Conservation (phyloP, 2,113 vertebrate genomes). For the Pollimyrus isidori region DNA sequence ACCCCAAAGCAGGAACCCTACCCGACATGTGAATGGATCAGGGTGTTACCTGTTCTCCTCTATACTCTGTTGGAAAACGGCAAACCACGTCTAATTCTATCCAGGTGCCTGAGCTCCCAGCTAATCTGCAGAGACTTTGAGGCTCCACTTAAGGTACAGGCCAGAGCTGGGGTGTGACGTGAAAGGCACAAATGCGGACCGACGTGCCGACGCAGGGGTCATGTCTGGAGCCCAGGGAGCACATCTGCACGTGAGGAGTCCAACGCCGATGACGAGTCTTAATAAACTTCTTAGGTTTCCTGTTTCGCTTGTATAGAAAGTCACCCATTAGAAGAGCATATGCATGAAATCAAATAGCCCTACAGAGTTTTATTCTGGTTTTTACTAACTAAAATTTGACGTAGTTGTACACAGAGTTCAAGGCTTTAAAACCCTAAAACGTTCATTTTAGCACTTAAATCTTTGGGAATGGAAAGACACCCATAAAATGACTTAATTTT, state of each 20-base stretch:
- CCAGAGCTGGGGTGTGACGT: constrained; percentile 2
- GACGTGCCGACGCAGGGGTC: constrained; percentile 15
- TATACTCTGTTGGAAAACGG: not conserved
- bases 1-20: not conserved
- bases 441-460: not conserved
- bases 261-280: not conserved
- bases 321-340: not conserved
- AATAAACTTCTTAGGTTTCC: not conserved
- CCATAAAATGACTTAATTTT: not conserved
- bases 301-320: not conserved
- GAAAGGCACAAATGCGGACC: not conserved
- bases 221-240: not conserved
- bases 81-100: constrained; percentile 6
- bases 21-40: not conserved
- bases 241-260: not conserved
- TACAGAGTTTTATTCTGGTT: constrained; percentile 5
- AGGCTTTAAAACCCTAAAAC: not conserved
- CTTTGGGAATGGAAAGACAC: not conserved
- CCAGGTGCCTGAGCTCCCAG: constrained; percentile 15
- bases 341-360: not conserved
- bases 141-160: constrained; percentile 9
- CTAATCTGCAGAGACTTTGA: not conserved
- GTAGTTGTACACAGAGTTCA: not conserved
- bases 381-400: not conserved
- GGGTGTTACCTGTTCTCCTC: not conserved